Conservation (phyloP, 2,888 invertebrate species). For the Hyalella azteca region DNA sequence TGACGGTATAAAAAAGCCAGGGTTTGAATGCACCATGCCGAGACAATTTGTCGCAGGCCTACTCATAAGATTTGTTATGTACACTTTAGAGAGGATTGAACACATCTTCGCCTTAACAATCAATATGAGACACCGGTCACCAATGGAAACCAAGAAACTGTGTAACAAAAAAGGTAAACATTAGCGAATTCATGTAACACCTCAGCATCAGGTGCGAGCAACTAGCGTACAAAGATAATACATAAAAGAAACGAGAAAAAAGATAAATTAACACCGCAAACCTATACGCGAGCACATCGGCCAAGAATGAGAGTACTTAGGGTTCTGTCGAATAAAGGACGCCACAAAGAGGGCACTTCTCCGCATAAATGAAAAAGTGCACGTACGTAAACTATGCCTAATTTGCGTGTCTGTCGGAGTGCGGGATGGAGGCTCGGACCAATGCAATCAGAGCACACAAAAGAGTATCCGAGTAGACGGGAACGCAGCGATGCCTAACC, state of each 20-base stretch:
- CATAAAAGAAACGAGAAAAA: conserved; percentile 29
- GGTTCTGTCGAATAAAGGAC: conserved; percentile 17
- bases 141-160: conserved; percentile 26
- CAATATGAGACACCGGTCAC: conserved; percentile 30
- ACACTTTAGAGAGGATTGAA: conserved; percentile 32
- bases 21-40: conserved; percentile 31
- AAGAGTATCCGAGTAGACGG: too few relatives aligned
- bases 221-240: conserved; percentile 17
- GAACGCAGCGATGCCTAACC: not conserved
- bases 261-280: conserved; percentile 33
- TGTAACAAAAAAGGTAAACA: conserved; percentile 12
- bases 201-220: conserved; percentile 7
- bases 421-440: not conserved
- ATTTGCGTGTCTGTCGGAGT: not conserved
- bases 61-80: conserved; percentile 33
- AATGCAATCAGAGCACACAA: not conserved
- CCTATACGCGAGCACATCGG: conserved; percentile 22
- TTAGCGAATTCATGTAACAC: conserved; percentile 5
- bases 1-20: conserved; percentile 31
- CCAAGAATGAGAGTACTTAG: conserved; percentile 21
- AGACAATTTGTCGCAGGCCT: conserved; percentile 28
- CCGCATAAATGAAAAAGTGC: conserved; percentile 13
- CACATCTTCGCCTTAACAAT: conserved; percentile 28
- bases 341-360: conserved; percentile 12
- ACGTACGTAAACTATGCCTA: conserved; percentile 15